Percentiles rank a stretch among this genome's conserved stretches.
phyloP scores from a whole-genome alignment of 1,140 invertebrate genomes.

The Nomia melanderi region DNA sequence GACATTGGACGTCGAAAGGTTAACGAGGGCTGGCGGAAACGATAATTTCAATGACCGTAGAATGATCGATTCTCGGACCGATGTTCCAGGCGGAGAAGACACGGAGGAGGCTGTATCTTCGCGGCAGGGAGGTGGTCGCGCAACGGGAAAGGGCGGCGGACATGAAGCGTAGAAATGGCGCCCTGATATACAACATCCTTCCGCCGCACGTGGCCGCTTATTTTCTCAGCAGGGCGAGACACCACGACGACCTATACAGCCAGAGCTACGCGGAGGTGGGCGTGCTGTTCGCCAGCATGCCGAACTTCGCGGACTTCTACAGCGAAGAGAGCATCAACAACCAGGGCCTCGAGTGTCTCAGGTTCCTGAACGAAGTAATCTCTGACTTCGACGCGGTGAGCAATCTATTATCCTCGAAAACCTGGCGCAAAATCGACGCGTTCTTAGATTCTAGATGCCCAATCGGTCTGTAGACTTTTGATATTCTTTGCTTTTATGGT shows the following conservation, averaged over 20 bases:
- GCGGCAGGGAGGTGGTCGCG: slow-evolving; percentile 87
- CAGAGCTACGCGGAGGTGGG: slow-evolving; percentile 96
- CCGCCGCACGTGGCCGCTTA: slow-evolving; percentile 95
- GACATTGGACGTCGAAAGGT: slow-evolving; percentile 13
- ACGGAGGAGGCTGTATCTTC: slow-evolving; percentile 88
- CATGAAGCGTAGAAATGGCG: slow-evolving; percentile 93
- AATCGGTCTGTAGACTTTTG: too few relatives aligned
- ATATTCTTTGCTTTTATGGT: too few relatives aligned
- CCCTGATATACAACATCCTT: slow-evolving; percentile 92
- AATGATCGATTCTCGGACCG: slow-evolving; percentile 10
- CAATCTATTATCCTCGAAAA: slow-evolving; percentile 55
- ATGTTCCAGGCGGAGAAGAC: slow-evolving; percentile 88
- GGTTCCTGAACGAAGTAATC: slow-evolving; percentile 98
- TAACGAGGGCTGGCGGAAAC: background rate
- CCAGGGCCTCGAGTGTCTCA: slow-evolving; percentile 96
- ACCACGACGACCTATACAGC: slow-evolving; percentile 95
- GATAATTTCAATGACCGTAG: background rate
- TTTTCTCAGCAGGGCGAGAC: slow-evolving; percentile 91
- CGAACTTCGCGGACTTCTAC: slow-evolving; percentile 96
- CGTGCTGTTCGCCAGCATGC: slow-evolving; percentile 96
- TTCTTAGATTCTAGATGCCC: too few relatives aligned
- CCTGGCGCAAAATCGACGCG: too few relatives aligned
- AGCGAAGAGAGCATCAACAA: slow-evolving; percentile 97
- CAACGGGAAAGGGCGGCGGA: slow-evolving; percentile 93
- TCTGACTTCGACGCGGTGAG: slow-evolving; percentile 98